phyloP scores from a whole-genome alignment of 2,888 invertebrate genomes.

The Branchellion lobata region DNA sequence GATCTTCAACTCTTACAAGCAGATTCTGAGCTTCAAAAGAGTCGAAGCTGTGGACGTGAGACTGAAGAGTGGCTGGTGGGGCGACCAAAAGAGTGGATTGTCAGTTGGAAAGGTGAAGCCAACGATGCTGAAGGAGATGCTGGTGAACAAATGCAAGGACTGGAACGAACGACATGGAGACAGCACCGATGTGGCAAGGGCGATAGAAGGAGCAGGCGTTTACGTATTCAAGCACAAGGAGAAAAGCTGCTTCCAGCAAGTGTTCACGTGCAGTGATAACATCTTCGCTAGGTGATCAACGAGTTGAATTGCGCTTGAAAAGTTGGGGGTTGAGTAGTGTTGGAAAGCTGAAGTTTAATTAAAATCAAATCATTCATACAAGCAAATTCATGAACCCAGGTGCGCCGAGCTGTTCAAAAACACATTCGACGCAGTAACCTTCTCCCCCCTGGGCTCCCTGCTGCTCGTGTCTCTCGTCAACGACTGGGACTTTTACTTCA shows the following conservation, averaged over 20 bases:
- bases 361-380: too few relatives aligned
- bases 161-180: slow-evolving; percentile 48
- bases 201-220: slow-evolving; percentile 52
- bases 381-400: not conserved
- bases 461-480: slow-evolving; percentile 50
- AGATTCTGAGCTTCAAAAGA: slow-evolving; percentile 51
- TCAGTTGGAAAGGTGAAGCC: slow-evolving; percentile 53
- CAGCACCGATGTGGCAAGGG: slow-evolving; percentile 11
- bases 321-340: too few relatives aligned
- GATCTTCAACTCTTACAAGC: slow-evolving; percentile 50
- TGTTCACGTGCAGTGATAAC: slow-evolving; percentile 49
- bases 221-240: slow-evolving; percentile 53
- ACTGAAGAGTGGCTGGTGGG: slow-evolving; percentile 54
- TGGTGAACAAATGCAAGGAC: slow-evolving; percentile 49
- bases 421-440: slow-evolving; percentile 50
- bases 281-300: slow-evolving; percentile 46
- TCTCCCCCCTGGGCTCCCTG: slow-evolving; percentile 50
- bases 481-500: slow-evolving; percentile 54
- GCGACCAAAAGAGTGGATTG: slow-evolving; percentile 51
- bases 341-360: too few relatives aligned
- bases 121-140: slow-evolving; percentile 47
- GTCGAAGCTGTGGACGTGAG: slow-evolving; percentile 53
- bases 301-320: not conserved
- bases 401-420: slow-evolving; percentile 49
- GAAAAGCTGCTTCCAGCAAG: slow-evolving; percentile 51